phyloP scores from a whole-genome alignment of 2,888 invertebrate genomes.

The Microctonus aethiopoides region DNA sequence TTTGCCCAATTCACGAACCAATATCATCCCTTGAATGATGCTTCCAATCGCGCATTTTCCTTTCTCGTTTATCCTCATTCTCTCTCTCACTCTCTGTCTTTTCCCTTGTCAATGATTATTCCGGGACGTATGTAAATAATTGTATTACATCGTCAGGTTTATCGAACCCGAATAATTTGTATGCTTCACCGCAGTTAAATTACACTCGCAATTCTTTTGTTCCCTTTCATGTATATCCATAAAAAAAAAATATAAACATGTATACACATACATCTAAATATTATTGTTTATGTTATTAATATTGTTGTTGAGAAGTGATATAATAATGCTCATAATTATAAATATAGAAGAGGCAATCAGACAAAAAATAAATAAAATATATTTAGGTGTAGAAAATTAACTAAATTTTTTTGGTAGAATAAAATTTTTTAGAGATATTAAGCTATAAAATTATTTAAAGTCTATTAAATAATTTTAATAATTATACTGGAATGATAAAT shows the following conservation, averaged over 20 bases:
- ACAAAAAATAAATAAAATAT: too few species aligned
- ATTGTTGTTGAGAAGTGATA: too few species aligned
- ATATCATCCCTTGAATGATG: constrained; percentile 33
- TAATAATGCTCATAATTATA: too few species aligned
- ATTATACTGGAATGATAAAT: too few species aligned
- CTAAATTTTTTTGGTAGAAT: too few species aligned
- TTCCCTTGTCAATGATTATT: constrained; percentile 41
- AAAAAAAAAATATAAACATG: not conserved
- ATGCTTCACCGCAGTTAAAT: constrained; percentile 7
- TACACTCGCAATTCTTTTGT: constrained; percentile 6
- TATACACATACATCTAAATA: too few species aligned
- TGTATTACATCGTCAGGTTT: constrained; percentile 55
- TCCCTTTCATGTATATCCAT: not conserved
- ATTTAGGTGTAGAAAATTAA: too few species aligned
- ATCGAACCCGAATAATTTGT: constrained; percentile 9
- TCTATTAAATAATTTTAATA: too few species aligned
- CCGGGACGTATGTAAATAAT: constrained; percentile 61
- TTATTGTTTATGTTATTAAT: too few species aligned
- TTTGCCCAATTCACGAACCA: constrained; percentile 55
- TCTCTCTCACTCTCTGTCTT: constrained; percentile 22
- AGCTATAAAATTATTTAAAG: too few species aligned
- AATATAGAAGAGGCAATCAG: too few species aligned
- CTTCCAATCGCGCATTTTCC: constrained; percentile 5
- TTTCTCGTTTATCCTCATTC: not conserved
- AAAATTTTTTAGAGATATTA: too few species aligned